Evolutionary conservation across 2,888 invertebrate species (phyloP), one percentile per base, ranked within the genome.

Genomic region (Tinea trinotella): DNA sequence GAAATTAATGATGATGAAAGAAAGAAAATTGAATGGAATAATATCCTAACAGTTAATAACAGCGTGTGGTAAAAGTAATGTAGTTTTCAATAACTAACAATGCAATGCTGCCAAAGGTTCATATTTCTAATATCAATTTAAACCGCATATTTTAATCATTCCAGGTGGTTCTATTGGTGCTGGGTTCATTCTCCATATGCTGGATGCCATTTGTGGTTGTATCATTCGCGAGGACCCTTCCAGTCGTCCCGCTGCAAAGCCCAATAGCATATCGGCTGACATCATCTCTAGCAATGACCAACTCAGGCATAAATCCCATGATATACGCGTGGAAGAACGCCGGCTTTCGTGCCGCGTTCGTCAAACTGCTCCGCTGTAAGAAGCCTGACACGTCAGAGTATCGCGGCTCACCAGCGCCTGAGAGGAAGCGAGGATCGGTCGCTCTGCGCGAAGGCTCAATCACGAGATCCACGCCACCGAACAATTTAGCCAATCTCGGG

Each of bases 321-420:
- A 93, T 94, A 63, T 94, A 94, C 78, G 93, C 93, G 22, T 94
- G 94, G 94, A 94, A 94, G 72, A 94, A 93, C 70, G 87, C 90
- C 5, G 92, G 91, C 58, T 94, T 93, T 69, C 89, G 93, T 3
- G 88, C 88, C 52, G 92, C 93, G 1, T 93, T 94, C 67, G 85
- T 88, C 22, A 89, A 89, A 59, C 79, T 93, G 9, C 74, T 93
- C 12, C 88, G 89, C 19, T 92, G 93, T 67, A 88, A 89, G 64
- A 82, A 87, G 57, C 90, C 90, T 0, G 90, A 91, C 62, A 76
- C 85, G 0, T 84, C 86, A 0, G 86, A 87, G 56, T 87, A 88
- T 59, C 71, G 87, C 49, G 85, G 87, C 2, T 88, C 89, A 5
- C 88, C 89, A 5, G 85, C 87, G 15, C 88, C 88, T 15, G 88